These are phyloP conservation scores for Anthophora plumipes DNA, from an alignment of 2,888 invertebrate species.

Conservation along the genomic window DNA sequence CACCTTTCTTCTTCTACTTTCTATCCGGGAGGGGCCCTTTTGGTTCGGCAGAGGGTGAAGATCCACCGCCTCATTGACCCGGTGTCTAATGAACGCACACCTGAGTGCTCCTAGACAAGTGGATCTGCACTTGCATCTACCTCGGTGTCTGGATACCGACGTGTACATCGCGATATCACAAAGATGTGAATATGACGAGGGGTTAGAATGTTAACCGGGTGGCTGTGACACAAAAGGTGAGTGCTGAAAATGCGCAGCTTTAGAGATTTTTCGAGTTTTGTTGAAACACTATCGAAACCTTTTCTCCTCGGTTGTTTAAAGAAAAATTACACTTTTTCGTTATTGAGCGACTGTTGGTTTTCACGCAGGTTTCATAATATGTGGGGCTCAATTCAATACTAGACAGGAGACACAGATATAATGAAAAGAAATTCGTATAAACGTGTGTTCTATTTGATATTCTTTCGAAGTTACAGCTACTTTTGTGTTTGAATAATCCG, in stretches of 20 bases:
- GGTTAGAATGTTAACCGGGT: background rate
- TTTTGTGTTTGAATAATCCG: too few species aligned
- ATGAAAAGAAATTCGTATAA: too few species aligned
- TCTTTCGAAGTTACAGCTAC: too few species aligned
- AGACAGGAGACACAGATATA: too few species aligned
- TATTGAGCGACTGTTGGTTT: too few species aligned
- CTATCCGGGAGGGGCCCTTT: conserved; percentile 38
- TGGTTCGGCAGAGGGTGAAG: conserved; percentile 59
- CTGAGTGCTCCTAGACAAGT: conserved; percentile 75
- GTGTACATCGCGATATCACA: conserved; percentile 55
- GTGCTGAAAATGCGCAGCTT: background rate
- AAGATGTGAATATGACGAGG: conserved; percentile 20
- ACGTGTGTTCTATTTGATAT: too few species aligned
- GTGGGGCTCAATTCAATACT: too few species aligned
- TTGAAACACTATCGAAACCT: background rate
- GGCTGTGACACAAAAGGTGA: conserved; percentile 9
- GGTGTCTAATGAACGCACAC: conserved; percentile 79
- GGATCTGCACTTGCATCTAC: conserved; percentile 73
- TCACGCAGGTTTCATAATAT: too few species aligned
- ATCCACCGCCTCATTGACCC: conserved; percentile 78
- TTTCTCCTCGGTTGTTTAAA: background rate
- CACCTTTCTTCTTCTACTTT: conserved; percentile 42
- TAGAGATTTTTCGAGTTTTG: background rate
- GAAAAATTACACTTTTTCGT: too few species aligned
- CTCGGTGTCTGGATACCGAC: conserved; percentile 50